phyloP scores from a whole-genome alignment of 2,797 vertebrate species.

The Stomatorhinus walkeri region DNA sequence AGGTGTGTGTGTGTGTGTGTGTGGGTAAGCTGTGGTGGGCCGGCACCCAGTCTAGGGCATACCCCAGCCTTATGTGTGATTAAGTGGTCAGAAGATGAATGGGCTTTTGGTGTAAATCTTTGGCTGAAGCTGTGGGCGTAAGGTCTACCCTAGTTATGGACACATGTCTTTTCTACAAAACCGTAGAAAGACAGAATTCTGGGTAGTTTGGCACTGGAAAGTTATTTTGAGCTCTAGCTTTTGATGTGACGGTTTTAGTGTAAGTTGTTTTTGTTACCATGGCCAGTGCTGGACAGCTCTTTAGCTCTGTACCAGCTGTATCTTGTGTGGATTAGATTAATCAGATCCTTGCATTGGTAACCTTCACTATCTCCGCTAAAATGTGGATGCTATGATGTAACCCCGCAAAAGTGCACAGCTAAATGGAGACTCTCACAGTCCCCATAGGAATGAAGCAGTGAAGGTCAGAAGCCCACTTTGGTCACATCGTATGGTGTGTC shows the following conservation, averaged over 20 bases:
- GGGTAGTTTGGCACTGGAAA: neutral
- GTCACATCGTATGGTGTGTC: neutral
- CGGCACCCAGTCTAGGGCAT: neutral
- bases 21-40: neutral
- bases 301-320: neutral
- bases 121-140: neutral
- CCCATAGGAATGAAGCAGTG: neutral
- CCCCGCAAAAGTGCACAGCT: neutral
- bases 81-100: neutral
- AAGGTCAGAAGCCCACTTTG: neutral
- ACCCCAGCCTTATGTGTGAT: neutral
- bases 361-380: neutral
- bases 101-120: neutral
- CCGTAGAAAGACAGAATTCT: neutral
- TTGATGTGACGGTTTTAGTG: neutral
- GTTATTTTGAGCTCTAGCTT: neutral
- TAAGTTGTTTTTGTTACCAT: neutral
- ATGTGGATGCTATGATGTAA: neutral
- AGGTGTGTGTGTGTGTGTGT: neutral
- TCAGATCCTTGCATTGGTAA: neutral
- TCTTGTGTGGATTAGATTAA: neutral
- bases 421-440: neutral
- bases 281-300: neutral
- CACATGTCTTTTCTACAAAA: neutral
- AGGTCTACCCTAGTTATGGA: neutral